Conservation (phyloP, 2,888 invertebrate species). For the Drosophila paranaensis region DNA sequence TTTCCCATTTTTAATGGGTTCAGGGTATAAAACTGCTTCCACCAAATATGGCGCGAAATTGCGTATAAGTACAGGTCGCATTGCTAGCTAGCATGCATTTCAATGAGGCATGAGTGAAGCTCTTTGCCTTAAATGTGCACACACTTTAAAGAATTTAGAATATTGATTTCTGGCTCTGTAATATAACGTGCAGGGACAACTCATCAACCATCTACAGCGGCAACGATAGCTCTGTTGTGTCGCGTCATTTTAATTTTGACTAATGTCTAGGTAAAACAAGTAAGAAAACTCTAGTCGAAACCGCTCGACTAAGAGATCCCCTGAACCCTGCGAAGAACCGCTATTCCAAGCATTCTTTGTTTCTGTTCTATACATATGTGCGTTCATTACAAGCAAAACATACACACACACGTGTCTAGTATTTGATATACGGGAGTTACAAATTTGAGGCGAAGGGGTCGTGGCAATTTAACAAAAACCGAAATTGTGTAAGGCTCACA, state of each 20-base stretch:
- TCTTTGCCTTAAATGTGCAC: conserved; percentile 78
- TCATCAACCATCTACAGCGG: conserved; percentile 22
- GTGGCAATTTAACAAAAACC: no score
- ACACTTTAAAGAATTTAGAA: conserved; percentile 79
- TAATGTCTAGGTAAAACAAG: conserved; percentile 64
- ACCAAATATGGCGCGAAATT: conserved; percentile 77
- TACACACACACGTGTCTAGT: no score
- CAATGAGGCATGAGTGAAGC: conserved; percentile 62
- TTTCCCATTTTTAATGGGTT: no score
- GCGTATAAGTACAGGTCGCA: conserved; percentile 78
- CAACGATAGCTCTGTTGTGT: conserved; percentile 26
- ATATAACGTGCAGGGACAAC: conserved; percentile 49
- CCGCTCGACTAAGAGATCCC: no score
- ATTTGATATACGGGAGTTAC: no score
- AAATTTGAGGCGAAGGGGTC: no score
- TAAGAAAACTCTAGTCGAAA: no score
- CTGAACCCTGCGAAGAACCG: no score
- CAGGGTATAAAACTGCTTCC: conserved; percentile 50
- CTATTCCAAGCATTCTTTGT: no score
- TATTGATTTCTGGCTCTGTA: conserved; percentile 73
- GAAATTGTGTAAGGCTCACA: no score
- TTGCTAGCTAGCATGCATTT: conserved; percentile 74
- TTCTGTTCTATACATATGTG: no score
- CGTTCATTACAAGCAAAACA: no score
- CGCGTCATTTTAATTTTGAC: conserved; percentile 76